Evolutionary conservation across 2,888 invertebrate species (phyloP), one percentile per base, ranked within the genome.

Genomic region (Heteromyza rotundicornis): DNA sequence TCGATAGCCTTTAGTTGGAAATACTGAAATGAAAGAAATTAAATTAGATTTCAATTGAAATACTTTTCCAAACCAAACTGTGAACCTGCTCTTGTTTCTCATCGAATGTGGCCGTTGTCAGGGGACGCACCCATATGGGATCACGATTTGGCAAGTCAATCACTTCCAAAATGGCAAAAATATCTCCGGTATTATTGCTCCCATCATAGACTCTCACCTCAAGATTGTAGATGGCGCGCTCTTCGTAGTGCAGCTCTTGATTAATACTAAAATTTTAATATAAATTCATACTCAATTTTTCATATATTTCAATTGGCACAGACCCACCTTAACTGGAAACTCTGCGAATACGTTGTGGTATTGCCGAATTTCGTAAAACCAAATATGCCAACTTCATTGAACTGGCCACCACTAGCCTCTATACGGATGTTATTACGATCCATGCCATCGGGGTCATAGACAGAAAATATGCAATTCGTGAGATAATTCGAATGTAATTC

Each of bases 41-140:
- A 57, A 44, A 36, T 54, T 36, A n/a, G n/a, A n/a, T n/a, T n/a
- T n/a, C n/a, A n/a, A n/a, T n/a, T n/a, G n/a, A n/a, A n/a, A n/a
- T n/a, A n/a, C n/a, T n/a, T n/a, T n/a, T n/a, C n/a, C n/a, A n/a
- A n/a, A n/a, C n/a, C n/a, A n/a, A n/a, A n/a, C n/a, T n/a, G n/a
- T 17, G 65, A 66, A 82, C 82, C 67, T 80, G 75, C 32, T 59
- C 65, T 2, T 70, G 65, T 69, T 88, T 87, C 80, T 89, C 89
- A 12, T 85, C 74, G 64, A 89, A 87, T 73, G 85, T 85, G 69
- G 85, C 84, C 2, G 87, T 86, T 0, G 86, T 84, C 63, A 87
- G 86, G 63, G 86, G 85, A 68, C 84, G 84, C 17, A 84, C 80
- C 88, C 89, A 89, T n/a, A 84, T 81, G 3, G 89, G 89, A 0